Conservation (phyloP, 2,888 invertebrate genomes). For the Drosophila monieri region DNA sequence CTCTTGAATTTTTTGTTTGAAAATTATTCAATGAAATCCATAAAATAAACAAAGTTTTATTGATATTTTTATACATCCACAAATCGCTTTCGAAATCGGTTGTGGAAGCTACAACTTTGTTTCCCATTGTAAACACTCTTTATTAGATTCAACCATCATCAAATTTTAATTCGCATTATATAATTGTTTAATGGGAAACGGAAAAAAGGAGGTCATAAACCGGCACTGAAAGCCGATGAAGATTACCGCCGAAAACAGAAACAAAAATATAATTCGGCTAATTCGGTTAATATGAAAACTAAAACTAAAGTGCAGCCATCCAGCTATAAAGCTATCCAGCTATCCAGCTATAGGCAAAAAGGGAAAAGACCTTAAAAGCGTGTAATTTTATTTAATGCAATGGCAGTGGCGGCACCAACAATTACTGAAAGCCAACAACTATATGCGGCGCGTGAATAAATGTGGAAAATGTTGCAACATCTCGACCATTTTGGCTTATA, state of each 20-base stretch:
- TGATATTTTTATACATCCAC: neutral
- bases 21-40: too few relatives aligned
- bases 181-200: slow-evolving; percentile 42
- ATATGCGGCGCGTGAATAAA: slow-evolving; percentile 51
- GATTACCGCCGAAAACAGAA: slow-evolving; percentile 25
- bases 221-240: slow-evolving; percentile 19
- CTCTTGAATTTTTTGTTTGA: neutral
- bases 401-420: slow-evolving; percentile 27
- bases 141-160: slow-evolving; percentile 17
- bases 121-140: slow-evolving; percentile 18
- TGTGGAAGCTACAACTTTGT: slow-evolving; percentile 4
- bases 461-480: slow-evolving; percentile 53
- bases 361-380: slow-evolving; percentile 46
- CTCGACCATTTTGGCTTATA: slow-evolving; percentile 47
- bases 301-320: slow-evolving; percentile 42
- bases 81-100: neutral
- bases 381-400: slow-evolving; percentile 62
- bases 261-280: slow-evolving; percentile 65
- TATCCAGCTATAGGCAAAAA: slow-evolving; percentile 36
- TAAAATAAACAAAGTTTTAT: neutral
- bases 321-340: slow-evolving; percentile 39
- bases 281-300: slow-evolving; percentile 59
- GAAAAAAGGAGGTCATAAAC: slow-evolving; percentile 33
- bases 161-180: slow-evolving; percentile 28
- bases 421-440: slow-evolving; percentile 24